Conservation (phyloP, 2,888 invertebrate genomes). For the Pedicia rivosa region DNA sequence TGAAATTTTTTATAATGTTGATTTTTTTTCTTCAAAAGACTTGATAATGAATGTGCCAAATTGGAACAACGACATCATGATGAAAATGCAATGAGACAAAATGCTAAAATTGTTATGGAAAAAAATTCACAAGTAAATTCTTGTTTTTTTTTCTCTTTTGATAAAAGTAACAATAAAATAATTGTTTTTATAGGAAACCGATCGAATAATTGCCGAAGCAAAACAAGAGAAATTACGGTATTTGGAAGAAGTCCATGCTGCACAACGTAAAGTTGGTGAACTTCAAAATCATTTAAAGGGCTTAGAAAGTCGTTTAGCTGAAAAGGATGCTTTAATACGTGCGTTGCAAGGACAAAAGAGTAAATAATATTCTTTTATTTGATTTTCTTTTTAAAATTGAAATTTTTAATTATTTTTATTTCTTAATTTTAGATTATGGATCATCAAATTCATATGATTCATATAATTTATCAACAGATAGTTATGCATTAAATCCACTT, state of each 20-base stretch:
- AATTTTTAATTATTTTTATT: conserved; percentile 2
- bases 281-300: conserved; percentile 75
- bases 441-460: conserved; percentile 16
- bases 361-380: conserved; percentile 7
- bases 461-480: conserved; percentile 14
- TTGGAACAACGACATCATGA: conserved; percentile 59
- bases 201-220: conserved; percentile 71
- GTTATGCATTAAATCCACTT: conserved; percentile 13
- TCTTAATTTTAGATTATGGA: conserved; percentile 12
- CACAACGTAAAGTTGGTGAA: conserved; percentile 73
- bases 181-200: conserved; percentile 61
- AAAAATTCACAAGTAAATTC: conserved; percentile 22
- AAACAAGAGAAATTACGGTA: conserved; percentile 72
- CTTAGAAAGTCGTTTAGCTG: conserved; percentile 72
- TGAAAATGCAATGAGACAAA: conserved; percentile 62
- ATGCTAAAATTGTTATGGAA: conserved; percentile 53
- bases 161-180: too few relatives aligned
- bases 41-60: conserved; percentile 42
- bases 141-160: conserved; percentile 12
- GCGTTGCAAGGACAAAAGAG: conserved; percentile 58
- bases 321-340: conserved; percentile 80
- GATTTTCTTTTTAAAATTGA: background rate
- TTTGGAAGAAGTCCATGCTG: conserved; percentile 76
- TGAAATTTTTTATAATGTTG: background rate
- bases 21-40: conserved; percentile 27